Conservation (phyloP, 2,888 invertebrate species). For the Matsumyia berberina region DNA sequence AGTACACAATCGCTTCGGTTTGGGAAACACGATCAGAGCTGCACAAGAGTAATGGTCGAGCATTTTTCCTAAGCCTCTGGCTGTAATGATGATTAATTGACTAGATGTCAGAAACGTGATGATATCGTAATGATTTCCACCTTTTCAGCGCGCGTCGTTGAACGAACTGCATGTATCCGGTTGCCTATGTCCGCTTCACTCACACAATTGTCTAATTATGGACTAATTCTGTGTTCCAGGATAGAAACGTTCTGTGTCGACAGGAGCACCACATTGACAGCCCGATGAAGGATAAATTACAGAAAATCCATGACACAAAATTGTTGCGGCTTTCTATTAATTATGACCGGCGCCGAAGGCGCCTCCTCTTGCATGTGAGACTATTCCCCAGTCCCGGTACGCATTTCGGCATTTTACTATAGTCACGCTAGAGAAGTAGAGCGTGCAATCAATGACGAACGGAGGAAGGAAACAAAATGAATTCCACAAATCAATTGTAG, state of each 20-base stretch:
- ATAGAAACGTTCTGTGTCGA: neutral
- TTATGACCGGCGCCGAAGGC: conserved; percentile 60
- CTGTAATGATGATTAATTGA: conserved; percentile 83
- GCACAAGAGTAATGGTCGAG: conserved; percentile 61
- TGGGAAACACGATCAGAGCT: conserved; percentile 35
- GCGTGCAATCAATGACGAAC: neutral
- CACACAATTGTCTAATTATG: conserved; percentile 6
- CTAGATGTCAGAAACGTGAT: conserved; percentile 84
- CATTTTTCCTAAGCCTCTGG: conserved; percentile 63
- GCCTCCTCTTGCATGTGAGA: conserved; percentile 34
- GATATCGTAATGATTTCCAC: conserved; percentile 82
- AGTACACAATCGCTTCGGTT: conserved; percentile 23
- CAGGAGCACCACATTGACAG: conserved; percentile 45
- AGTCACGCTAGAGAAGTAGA: conserved; percentile 9
- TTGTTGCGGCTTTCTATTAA: conserved; percentile 66
- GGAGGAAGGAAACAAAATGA: conserved; percentile 6
- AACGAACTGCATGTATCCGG: no score
- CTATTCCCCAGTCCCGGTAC: conserved; percentile 3
- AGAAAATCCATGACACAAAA: conserved; percentile 64
- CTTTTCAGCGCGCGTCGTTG: conserved; percentile 11
- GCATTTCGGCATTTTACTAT: conserved; percentile 11
- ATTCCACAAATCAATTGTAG: conserved; percentile 57
- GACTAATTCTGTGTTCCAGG: conserved; percentile 6
- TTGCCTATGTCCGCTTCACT: no score
- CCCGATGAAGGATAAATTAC: conserved; percentile 67